Conservation (phyloP, 2,797 vertebrate species). For the Anableps anableps region DNA sequence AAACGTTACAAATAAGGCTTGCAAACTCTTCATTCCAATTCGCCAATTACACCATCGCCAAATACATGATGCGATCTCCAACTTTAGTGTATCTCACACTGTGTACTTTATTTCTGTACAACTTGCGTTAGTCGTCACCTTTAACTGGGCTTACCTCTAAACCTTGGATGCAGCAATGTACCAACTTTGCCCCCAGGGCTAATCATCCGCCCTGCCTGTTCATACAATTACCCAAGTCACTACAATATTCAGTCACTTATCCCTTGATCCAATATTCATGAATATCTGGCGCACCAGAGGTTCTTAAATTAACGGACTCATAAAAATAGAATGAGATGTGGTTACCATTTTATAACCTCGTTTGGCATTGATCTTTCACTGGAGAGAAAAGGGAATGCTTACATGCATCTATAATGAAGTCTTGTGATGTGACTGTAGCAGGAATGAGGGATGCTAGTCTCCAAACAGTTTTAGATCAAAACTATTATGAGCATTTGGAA, state of each 20-base stretch:
- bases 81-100: neutral
- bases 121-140: neutral
- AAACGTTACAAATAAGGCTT: neutral
- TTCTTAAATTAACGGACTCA: conserved; percentile 65
- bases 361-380: conserved; percentile 65
- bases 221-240: conserved; percentile 26
- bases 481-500: conserved; percentile 21
- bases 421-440: conserved; percentile 46
- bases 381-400: conserved; percentile 51
- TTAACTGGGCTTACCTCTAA: neutral
- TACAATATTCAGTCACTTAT: conserved; percentile 29
- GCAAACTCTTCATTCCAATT: neutral
- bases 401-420: conserved; percentile 61
- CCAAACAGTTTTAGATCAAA: conserved; percentile 32
- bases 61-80: neutral
- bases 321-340: conserved; percentile 65
- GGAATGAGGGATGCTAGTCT: conserved; percentile 26
- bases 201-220: conserved; percentile 19
- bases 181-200: conserved; percentile 6
- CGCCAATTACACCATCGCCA: neutral
- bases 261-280: conserved; percentile 30
- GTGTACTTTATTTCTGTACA: neutral
- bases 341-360: conserved; percentile 72
- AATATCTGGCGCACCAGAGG: conserved; percentile 39
- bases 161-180: neutral